Conservation (phyloP, 64 coral and sea anemone genomes). For the Hydrozoanthus tunicans region DNA sequence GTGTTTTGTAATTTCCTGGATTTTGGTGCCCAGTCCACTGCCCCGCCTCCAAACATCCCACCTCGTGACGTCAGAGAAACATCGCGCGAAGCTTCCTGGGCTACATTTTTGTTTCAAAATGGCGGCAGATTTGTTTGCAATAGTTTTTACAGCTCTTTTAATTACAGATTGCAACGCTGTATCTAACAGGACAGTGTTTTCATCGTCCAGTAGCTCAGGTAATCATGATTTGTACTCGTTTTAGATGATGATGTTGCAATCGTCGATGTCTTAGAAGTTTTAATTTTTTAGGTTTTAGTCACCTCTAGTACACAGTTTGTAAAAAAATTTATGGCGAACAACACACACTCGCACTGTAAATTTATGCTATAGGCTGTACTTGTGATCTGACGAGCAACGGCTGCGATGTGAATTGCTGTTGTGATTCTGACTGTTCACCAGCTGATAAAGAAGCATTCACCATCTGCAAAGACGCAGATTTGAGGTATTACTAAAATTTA, state of each 20-base stretch:
- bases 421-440: slow-evolving; percentile 76
- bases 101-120: slow-evolving; percentile 73
- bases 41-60: slow-evolving; percentile 14
- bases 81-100: background rate
- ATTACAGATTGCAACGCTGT: slow-evolving; percentile 17
- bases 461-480: slow-evolving; percentile 74
- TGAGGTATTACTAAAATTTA: slow-evolving; percentile 45
- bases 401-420: slow-evolving; percentile 90
- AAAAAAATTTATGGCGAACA: no score
- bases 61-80: background rate
- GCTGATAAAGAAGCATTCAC: slow-evolving; percentile 80
- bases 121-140: slow-evolving; percentile 71
- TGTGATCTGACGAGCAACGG: slow-evolving; percentile 87
- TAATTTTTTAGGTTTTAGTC: background rate
- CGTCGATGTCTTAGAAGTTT: no score
- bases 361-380: slow-evolving; percentile 59
- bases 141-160: slow-evolving; percentile 24
- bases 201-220: slow-evolving; percentile 77
- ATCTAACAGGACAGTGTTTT: slow-evolving; percentile 74
- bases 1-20: background rate
- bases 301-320: background rate
- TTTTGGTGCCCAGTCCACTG: slow-evolving; percentile 29
- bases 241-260: background rate
- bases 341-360: background rate
- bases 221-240: background rate